These are phyloP conservation scores for Drosophila mettleri DNA, from an alignment of 2,888 invertebrate species.

Conservation along the genomic window DNA sequence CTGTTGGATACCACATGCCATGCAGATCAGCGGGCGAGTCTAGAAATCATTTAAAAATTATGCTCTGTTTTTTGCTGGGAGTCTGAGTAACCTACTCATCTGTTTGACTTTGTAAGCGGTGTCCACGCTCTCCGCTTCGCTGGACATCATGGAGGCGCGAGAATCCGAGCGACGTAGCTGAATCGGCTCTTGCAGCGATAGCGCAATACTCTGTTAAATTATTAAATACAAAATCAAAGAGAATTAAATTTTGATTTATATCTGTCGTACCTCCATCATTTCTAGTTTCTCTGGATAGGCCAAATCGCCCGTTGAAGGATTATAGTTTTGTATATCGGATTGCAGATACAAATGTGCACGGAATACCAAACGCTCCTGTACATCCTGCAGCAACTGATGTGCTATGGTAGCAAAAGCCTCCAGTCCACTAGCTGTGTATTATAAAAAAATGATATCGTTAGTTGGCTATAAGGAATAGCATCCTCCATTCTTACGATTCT, in stretches of 20 bases:
- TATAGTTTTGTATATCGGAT: conserved; percentile 94
- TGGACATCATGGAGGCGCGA: conserved; percentile 89
- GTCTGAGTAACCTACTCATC: conserved; percentile 71
- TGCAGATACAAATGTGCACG: conserved; percentile 97
- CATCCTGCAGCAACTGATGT: conserved; percentile 94
- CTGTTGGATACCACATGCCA: conserved; percentile 99
- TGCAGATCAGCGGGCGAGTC: conserved; percentile 97
- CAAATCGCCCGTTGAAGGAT: conserved; percentile 97
- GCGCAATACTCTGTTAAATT: conserved; percentile 87
- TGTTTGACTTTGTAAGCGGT: conserved; percentile 79
- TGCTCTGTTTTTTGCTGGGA: not conserved
- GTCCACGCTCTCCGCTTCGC: conserved; percentile 89
- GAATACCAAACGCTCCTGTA: conserved; percentile 98
- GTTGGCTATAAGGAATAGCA: not conserved
- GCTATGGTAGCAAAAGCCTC: conserved; percentile 91
- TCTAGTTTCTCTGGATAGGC: conserved; percentile 98
- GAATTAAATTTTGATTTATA: not conserved
- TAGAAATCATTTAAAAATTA: conserved; percentile 37
- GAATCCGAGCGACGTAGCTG: conserved; percentile 88
- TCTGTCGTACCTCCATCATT: conserved; percentile 94
- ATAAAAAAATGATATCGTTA: not conserved
- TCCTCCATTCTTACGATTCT: conserved; percentile 88
- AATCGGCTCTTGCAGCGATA: conserved; percentile 88
- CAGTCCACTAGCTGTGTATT: conserved; percentile 87
- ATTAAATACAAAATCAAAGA: not conserved